Percentiles rank a stretch among this genome's conserved stretches.
These are phyloP conservation scores for Gobio gobio DNA, from an alignment of 2,113 vertebrate genomes.

Conservation along the genomic window DNA sequence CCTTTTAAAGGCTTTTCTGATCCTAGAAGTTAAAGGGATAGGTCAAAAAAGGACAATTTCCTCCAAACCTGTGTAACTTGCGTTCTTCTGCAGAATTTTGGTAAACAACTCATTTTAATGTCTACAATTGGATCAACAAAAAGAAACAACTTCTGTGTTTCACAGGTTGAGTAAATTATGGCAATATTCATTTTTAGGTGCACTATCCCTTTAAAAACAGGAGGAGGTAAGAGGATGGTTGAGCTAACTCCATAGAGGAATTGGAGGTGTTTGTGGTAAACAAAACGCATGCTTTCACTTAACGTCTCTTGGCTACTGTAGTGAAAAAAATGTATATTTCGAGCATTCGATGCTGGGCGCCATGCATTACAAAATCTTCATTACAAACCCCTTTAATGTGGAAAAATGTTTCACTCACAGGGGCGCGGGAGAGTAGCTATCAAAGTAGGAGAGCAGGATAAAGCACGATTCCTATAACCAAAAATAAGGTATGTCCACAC, in stretches of 20 bases:
- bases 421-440: neutral
- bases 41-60: neutral
- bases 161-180: neutral
- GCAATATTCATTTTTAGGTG: neutral
- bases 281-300: constrained; percentile 4
- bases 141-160: neutral
- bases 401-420: neutral
- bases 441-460: constrained; percentile 28
- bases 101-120: neutral
- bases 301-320: neutral
- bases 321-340: neutral
- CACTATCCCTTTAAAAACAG: neutral
- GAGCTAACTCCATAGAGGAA: neutral
- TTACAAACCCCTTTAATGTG: neutral
- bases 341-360: neutral
- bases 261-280: constrained; percentile 17
- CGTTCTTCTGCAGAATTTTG: neutral
- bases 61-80: neutral
- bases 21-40: neutral
- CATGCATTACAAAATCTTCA: constrained; percentile 26
- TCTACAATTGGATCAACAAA: neutral
- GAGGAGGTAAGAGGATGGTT: neutral
- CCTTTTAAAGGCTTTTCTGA: neutral
- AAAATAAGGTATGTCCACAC: neutral
- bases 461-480: constrained; percentile 31